These are phyloP conservation scores for Melanchra persicariae DNA, from an alignment of 2,888 invertebrate species.

Conservation along the genomic window DNA sequence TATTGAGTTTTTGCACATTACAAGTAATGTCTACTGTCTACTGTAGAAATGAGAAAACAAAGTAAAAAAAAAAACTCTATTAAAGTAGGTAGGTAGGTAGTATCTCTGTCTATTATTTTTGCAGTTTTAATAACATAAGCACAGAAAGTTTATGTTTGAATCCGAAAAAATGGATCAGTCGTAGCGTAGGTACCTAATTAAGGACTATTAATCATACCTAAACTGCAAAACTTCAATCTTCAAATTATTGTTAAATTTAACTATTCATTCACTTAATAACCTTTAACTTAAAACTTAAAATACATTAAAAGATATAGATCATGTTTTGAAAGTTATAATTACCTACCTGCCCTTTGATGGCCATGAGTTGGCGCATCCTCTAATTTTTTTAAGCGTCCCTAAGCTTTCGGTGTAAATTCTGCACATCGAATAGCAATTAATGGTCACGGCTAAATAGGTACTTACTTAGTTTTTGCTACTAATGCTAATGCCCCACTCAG, in stretches of 20 bases:
- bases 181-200: slow-evolving; percentile 29
- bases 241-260: slow-evolving; percentile 23
- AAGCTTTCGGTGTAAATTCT: slow-evolving; percentile 67
- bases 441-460: slow-evolving; percentile 66
- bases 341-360: slow-evolving; percentile 67
- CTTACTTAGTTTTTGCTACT: slow-evolving; percentile 68
- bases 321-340: slow-evolving; percentile 69
- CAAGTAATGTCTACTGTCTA: no score
- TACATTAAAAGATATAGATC: slow-evolving; percentile 53
- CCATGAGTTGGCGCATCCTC: slow-evolving; percentile 70
- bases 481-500: slow-evolving; percentile 46
- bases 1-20: slow-evolving; percentile 6
- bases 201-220: slow-evolving; percentile 46
- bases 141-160: not conserved
- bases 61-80: not conserved
- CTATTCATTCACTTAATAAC: slow-evolving; percentile 21
- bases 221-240: slow-evolving; percentile 29
- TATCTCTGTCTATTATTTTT: no score
- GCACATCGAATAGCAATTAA: slow-evolving; percentile 74
- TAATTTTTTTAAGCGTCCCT: slow-evolving; percentile 59
- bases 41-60: not conserved
- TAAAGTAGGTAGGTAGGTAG: not conserved
- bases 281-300: slow-evolving; percentile 34
- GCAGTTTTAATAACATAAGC: no score
- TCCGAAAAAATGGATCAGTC: slow-evolving; percentile 10